A percentile compares a stretch with the other conserved stretches of the same genome.
Evolutionary conservation across 2,113 vertebrate species (phyloP).

Genomic region (Halcyon malimbica): DNA sequence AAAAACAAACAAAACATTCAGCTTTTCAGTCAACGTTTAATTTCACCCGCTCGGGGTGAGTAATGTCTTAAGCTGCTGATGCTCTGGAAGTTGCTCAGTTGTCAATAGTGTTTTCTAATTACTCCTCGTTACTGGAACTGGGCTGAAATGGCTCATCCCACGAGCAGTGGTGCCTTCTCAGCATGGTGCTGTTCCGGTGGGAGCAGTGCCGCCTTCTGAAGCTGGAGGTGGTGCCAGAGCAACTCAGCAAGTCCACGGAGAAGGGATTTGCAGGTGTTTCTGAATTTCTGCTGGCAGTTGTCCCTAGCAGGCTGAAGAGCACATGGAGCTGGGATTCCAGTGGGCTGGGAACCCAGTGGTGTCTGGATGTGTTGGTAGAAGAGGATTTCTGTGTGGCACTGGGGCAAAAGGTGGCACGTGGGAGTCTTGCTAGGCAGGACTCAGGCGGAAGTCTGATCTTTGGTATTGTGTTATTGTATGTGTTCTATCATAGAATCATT

Average conservation of each 20-base stretch:
- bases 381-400: neutral
- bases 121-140: neutral
- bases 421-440: neutral
- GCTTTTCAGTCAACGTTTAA: neutral
- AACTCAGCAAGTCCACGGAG: fast-evolving
- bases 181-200: neutral
- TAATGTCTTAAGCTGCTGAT: neutral
- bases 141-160: neutral
- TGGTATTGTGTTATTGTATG: fast-evolving
- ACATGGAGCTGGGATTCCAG: neutral
- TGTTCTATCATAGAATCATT: too few relatives aligned
- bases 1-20: neutral
- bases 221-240: neutral
- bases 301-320: neutral
- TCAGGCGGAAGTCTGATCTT: fast-evolving
- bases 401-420: fast-evolving
- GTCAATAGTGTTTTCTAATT: neutral
- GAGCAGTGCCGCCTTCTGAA: neutral
- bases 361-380: neutral
- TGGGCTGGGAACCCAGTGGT: neutral
- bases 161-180: neutral
- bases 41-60: neutral
- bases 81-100: neutral
- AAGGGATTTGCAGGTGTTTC: neutral
- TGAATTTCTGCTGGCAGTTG: neutral